Conservation (phyloP, 1,140 invertebrate species). For the Archegozetes longisetosus region DNA sequence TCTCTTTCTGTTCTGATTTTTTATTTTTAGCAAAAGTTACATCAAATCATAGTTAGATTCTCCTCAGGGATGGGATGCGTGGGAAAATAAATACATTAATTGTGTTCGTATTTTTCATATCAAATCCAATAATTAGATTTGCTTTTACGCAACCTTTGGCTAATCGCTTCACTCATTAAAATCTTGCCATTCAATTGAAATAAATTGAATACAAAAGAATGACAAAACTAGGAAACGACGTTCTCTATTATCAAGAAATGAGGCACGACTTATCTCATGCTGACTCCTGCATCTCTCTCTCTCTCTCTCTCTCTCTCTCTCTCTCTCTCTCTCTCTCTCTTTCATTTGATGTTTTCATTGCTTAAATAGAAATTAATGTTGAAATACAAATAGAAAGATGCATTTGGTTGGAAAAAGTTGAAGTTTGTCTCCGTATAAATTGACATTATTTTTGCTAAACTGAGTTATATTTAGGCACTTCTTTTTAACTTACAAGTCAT, state of each 20-base stretch:
- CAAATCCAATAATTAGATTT: not conserved
- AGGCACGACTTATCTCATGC: not conserved
- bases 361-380: not conserved
- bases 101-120: not conserved
- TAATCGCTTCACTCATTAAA: not conserved
- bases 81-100: not conserved
- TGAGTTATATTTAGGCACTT: too few species aligned
- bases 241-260: not conserved
- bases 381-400: not conserved
- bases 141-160: not conserved
- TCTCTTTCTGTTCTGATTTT: too few species aligned
- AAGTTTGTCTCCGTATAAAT: too few species aligned
- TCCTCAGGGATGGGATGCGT: not conserved
- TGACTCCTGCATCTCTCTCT: not conserved
- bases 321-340: not conserved
- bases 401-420: too few species aligned
- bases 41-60: not conserved
- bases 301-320: not conserved
- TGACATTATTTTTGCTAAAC: too few species aligned
- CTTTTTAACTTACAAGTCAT: too few species aligned
- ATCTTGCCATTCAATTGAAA: not conserved
- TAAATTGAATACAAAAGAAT: not conserved
- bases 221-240: not conserved
- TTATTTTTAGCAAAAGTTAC: too few species aligned
- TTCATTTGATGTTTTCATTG: not conserved